Percentiles rank a stretch among this genome's conserved stretches.
phyloP scores from a whole-genome alignment of 1,140 invertebrate genomes.

The Aphaenogaster floridana region DNA sequence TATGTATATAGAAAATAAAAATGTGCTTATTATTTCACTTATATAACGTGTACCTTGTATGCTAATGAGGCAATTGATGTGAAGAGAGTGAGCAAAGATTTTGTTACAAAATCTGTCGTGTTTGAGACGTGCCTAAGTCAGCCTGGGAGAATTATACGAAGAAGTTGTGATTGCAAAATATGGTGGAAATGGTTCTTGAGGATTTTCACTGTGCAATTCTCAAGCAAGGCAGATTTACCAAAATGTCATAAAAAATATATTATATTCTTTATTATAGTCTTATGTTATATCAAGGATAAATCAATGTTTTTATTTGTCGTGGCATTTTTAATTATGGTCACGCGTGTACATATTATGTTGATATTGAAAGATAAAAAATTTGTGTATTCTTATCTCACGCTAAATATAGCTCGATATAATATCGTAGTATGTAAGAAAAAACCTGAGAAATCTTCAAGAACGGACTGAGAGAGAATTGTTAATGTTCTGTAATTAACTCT shows the following conservation, averaged over 20 bases:
- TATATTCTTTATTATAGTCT: constrained; percentile 85
- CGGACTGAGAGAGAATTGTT: constrained; percentile 73
- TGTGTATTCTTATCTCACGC: constrained; percentile 48
- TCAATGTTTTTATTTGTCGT: constrained; percentile 83
- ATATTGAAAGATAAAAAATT: constrained; percentile 50
- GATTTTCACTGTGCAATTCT: constrained; percentile 25
- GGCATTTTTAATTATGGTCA: constrained; percentile 78
- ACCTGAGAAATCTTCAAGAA: constrained; percentile 50
- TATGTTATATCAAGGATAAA: constrained; percentile 83
- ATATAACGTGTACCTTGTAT: constrained; percentile 75
- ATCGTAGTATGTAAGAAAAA: constrained; percentile 31
- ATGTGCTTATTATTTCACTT: constrained; percentile 78
- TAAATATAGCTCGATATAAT: constrained; percentile 39
- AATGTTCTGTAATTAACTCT: constrained; percentile 69
- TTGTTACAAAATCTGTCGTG: constrained; percentile 75
- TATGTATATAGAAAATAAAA: constrained; percentile 75
- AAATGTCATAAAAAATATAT: constrained; percentile 77
- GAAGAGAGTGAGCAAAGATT: constrained; percentile 59
- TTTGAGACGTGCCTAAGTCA: constrained; percentile 65
- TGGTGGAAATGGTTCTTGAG: constrained; percentile 1
- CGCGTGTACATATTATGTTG: constrained; percentile 80
- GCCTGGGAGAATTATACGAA: background rate
- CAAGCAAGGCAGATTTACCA: constrained; percentile 77
- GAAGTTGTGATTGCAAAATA: constrained; percentile 8
- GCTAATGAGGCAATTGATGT: constrained; percentile 62